Evolutionary conservation across 2,888 invertebrate genomes (phyloP).

Genomic region (Anoplius nigerrimus): DNA sequence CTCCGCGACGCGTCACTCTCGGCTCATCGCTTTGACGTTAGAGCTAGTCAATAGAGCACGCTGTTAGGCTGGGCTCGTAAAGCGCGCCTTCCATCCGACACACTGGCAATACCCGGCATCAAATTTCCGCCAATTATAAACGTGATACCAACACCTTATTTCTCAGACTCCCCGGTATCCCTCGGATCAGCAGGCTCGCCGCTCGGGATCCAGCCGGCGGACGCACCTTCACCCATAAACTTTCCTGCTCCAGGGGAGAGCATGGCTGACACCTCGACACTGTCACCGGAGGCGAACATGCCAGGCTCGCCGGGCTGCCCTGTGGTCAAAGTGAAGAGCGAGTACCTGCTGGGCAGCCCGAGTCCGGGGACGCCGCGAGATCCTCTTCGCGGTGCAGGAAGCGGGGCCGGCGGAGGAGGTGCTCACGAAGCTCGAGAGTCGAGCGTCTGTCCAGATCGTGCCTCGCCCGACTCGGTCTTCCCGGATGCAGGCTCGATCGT

Average conservation of each 20-base stretch:
- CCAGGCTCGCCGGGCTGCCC: conserved; percentile 84
- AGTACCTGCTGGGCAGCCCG: conserved; percentile 77
- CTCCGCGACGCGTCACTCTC: no score
- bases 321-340: conserved; percentile 72
- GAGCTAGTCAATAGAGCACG: no score
- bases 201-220: conserved; percentile 71
- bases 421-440: conserved; percentile 58
- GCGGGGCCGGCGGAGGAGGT: conserved; percentile 71
- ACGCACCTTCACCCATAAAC: conserved; percentile 72
- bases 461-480: conserved; percentile 78
- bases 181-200: conserved; percentile 74
- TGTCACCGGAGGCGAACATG: conserved; percentile 92
- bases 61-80: background rate
- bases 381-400: conserved; percentile 77
- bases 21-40: no score
- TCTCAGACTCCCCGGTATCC: conserved; percentile 74
- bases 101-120: conserved; percentile 1
- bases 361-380: conserved; percentile 78
- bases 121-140: conserved; percentile 45
- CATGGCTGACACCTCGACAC: conserved; percentile 94
- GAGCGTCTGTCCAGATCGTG: conserved; percentile 76
- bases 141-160: conserved; percentile 57
- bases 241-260: conserved; percentile 85
- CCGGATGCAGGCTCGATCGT: conserved; percentile 76
- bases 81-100: background rate